Conservation (phyloP, 2,797 vertebrate genomes). For the Alexandromys oeconomus region DNA sequence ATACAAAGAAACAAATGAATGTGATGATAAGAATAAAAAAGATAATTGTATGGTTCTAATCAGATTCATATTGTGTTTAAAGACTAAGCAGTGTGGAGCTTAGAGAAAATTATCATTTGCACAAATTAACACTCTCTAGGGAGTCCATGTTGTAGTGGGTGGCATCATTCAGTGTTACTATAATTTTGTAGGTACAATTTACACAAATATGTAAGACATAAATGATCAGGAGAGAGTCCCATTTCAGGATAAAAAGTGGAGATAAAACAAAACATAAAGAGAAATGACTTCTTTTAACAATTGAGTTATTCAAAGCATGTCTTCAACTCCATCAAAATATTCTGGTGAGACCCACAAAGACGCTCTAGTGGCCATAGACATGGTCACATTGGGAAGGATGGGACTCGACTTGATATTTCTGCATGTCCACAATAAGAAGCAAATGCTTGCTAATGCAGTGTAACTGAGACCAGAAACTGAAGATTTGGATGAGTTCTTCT, state of each 20-base stretch:
- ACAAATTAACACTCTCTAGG: neutral
- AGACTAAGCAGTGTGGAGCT: neutral
- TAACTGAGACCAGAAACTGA: neutral
- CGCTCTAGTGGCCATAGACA: neutral
- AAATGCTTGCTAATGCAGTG: neutral
- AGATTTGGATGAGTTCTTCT: neutral
- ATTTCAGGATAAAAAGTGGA: neutral
- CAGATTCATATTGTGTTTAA: neutral
- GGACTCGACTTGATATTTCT: neutral
- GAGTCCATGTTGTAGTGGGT: neutral
- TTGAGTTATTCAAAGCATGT: neutral
- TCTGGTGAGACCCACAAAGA: too few species aligned
- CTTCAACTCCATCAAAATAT: too few species aligned
- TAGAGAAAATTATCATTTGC: neutral
- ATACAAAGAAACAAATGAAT: conserved; percentile 7
- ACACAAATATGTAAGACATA: neutral
- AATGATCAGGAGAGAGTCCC: neutral
- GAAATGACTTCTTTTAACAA: neutral
- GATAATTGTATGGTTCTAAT: neutral
- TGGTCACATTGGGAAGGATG: neutral
- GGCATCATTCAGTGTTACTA: neutral
- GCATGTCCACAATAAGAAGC: neutral
- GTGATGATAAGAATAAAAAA: neutral
- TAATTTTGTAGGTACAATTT: neutral
- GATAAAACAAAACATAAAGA: neutral